Conservation (phyloP, 2,888 invertebrate species). For the Reticulitermes lucifugus region DNA sequence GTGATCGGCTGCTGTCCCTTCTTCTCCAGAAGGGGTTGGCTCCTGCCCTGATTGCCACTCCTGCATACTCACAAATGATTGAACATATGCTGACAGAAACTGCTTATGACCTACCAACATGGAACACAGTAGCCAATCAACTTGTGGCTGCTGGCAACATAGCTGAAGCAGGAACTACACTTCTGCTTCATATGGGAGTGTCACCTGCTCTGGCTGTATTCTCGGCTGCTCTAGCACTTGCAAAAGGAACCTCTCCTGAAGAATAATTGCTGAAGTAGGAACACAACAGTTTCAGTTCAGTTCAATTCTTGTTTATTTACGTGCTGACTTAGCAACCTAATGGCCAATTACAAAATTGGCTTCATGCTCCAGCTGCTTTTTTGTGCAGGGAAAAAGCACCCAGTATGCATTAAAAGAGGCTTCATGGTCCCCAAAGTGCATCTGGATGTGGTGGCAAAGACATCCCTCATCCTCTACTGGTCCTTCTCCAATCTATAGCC, state of each 20-base stretch:
- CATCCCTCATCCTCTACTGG: too few relatives aligned
- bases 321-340: too few relatives aligned
- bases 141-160: slow-evolving; percentile 35
- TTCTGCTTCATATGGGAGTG: slow-evolving; percentile 38
- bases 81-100: slow-evolving; percentile 40
- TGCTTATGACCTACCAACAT: neutral
- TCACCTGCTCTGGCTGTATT: slow-evolving; percentile 47
- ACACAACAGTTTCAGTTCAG: too few relatives aligned
- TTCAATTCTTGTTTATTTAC: too few relatives aligned
- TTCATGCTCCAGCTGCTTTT: too few relatives aligned
- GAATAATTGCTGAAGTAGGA: slow-evolving; percentile 59
- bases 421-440: too few relatives aligned
- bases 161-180: slow-evolving; percentile 49
- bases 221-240: slow-evolving; percentile 37
- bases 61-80: slow-evolving; percentile 48
- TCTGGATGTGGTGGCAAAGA: too few relatives aligned
- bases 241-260: neutral
- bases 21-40: slow-evolving; percentile 47
- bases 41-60: slow-evolving; percentile 43
- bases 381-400: too few relatives aligned
- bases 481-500: too few relatives aligned
- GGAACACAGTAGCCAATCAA: slow-evolving; percentile 41
- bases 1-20: slow-evolving; percentile 29
- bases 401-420: too few relatives aligned
- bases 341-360: too few relatives aligned